These are phyloP conservation scores for Orthosia cruda DNA, from an alignment of 2,888 invertebrate genomes.

Conservation along the genomic window DNA sequence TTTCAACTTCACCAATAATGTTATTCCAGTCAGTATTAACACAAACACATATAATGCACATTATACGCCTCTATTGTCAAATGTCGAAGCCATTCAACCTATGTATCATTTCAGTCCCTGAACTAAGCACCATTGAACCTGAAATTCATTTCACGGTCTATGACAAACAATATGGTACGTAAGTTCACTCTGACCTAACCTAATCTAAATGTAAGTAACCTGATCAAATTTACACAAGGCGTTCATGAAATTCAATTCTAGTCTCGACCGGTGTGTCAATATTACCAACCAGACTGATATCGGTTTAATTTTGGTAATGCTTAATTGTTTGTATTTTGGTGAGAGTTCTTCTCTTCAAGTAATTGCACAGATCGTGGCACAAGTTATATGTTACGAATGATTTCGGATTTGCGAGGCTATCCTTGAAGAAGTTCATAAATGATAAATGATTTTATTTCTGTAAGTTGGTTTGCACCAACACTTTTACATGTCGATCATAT, in stretches of 20 bases:
- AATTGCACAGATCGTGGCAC: not conserved
- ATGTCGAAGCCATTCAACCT: slow-evolving; percentile 10
- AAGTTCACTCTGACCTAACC: slow-evolving; percentile 43
- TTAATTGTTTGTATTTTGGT: slow-evolving; percentile 22
- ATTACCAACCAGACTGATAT: slow-evolving; percentile 18
- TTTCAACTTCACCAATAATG: not conserved
- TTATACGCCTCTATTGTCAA: slow-evolving; percentile 2
- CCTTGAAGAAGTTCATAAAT: not conserved
- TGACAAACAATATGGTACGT: slow-evolving; percentile 52
- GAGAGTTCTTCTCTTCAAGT: slow-evolving; percentile 4
- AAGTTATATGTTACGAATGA: not conserved
- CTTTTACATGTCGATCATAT: too few species aligned
- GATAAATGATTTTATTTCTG: too few species aligned
- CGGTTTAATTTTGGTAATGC: slow-evolving; percentile 31
- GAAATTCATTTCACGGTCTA: slow-evolving; percentile 68
- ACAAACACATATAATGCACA: slow-evolving; percentile 3
- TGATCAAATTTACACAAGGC: slow-evolving; percentile 36
- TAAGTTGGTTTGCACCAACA: too few species aligned
- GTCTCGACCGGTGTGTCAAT: slow-evolving; percentile 38
- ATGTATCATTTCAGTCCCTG: slow-evolving; percentile 14
- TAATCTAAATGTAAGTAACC: slow-evolving; percentile 52
- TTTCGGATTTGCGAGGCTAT: not conserved
- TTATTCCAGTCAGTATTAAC: not conserved
- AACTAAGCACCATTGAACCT: slow-evolving; percentile 64
- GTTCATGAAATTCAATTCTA: slow-evolving; percentile 38